phyloP scores from a whole-genome alignment of 1,140 invertebrate species.

The Aphelinus certus region DNA sequence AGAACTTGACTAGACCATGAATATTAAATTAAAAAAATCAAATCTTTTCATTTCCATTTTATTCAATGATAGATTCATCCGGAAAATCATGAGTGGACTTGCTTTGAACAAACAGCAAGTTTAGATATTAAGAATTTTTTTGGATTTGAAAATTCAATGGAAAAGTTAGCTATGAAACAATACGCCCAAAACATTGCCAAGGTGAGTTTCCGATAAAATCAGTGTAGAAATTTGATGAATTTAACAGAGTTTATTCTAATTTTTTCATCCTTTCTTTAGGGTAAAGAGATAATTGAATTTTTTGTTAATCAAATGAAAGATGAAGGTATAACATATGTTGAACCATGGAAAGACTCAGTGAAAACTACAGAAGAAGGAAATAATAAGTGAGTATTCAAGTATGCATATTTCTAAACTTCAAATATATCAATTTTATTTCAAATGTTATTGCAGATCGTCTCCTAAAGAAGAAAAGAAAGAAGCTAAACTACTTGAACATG shows the following conservation, averaged over 20 bases:
- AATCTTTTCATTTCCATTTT: not conserved
- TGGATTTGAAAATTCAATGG: slow-evolving; percentile 94
- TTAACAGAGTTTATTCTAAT: slow-evolving; percentile 2
- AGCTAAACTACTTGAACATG: slow-evolving; percentile 46
- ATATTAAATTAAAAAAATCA: too few species aligned
- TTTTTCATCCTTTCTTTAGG: slow-evolving; percentile 66
- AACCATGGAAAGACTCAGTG: slow-evolving; percentile 66
- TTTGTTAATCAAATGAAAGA: slow-evolving; percentile 85
- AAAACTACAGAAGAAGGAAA: slow-evolving; percentile 43
- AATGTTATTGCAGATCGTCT: slow-evolving; percentile 32
- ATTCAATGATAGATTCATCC: slow-evolving; percentile 81
- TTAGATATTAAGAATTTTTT: slow-evolving; percentile 97
- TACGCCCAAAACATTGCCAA: slow-evolving; percentile 93
- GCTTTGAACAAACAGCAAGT: slow-evolving; percentile 94
- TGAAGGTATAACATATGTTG: slow-evolving; percentile 80
- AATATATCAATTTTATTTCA: slow-evolving; percentile 16
- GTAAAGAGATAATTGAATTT: slow-evolving; percentile 95
- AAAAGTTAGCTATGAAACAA: slow-evolving; percentile 97
- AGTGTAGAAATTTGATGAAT: not conserved
- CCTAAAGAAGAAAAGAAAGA: slow-evolving; percentile 46
- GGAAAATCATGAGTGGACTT: slow-evolving; percentile 95
- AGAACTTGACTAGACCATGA: too few species aligned
- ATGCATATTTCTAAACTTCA: not conserved
- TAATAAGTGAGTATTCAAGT: slow-evolving; percentile 41
- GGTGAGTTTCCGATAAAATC: slow-evolving; percentile 62